phyloP scores from a whole-genome alignment of 1,140 invertebrate genomes.

The Drosophila yakuba region DNA sequence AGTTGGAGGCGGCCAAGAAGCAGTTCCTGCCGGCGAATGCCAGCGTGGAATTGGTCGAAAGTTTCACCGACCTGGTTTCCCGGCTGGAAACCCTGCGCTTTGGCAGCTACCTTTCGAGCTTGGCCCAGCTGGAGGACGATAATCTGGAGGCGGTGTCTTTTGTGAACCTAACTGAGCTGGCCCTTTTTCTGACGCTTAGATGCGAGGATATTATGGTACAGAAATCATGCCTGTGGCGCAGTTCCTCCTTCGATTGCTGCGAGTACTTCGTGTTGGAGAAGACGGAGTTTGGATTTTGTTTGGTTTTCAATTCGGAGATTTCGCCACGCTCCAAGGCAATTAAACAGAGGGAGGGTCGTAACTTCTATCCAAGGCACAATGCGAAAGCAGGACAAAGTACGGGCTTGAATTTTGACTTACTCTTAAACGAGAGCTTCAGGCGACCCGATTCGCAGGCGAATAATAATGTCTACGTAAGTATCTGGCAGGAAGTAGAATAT shows the following conservation, averaged over 20 bases:
- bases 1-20: slow-evolving; percentile 61
- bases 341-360: slow-evolving; percentile 22
- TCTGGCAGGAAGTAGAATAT: too few relatives aligned
- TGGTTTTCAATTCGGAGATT: slow-evolving; percentile 67
- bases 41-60: slow-evolving; percentile 32
- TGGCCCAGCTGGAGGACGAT: slow-evolving; percentile 58
- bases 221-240: slow-evolving; percentile 56
- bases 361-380: slow-evolving; percentile 68
- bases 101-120: slow-evolving; percentile 33
- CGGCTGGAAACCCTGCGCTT: slow-evolving; percentile 64
- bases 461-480: slow-evolving; percentile 62
- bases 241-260: slow-evolving; percentile 63
- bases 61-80: slow-evolving; percentile 47
- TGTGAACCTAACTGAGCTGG: slow-evolving; percentile 49
- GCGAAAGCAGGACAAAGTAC: slow-evolving; percentile 65
- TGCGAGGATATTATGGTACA: slow-evolving; percentile 62
- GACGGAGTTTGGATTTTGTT: slow-evolving; percentile 65
- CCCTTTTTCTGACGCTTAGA: slow-evolving; percentile 28
- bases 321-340: slow-evolving; percentile 41
- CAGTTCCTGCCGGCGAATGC: slow-evolving; percentile 63
- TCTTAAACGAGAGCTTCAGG: slow-evolving; percentile 51
- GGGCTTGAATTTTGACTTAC: slow-evolving; percentile 61
- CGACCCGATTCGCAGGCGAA: slow-evolving; percentile 47
- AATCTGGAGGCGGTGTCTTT: slow-evolving; percentile 63
- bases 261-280: slow-evolving; percentile 68